Conservation (phyloP, 2,888 invertebrate species). For the Agriopis leucophaearia region DNA sequence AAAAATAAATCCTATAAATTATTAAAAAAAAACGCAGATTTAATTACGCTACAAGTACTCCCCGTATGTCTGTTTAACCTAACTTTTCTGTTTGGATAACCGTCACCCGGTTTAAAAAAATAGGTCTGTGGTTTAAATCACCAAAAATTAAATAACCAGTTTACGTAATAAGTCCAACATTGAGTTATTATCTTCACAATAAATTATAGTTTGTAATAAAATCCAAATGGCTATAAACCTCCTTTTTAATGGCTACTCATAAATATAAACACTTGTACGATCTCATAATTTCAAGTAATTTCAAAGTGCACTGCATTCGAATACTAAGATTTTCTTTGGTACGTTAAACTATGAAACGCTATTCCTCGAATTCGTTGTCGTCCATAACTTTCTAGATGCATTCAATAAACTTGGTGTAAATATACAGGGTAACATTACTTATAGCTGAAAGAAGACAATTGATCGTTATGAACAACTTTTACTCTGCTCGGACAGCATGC, state of each 20-base stretch:
- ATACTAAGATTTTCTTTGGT: not conserved
- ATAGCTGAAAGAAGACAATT: too few relatives aligned
- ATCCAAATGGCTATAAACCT: slow-evolving; percentile 14
- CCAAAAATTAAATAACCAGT: slow-evolving; percentile 7
- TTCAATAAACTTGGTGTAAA: not conserved
- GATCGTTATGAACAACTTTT: too few relatives aligned
- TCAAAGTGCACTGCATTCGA: not conserved
- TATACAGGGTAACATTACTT: not conserved
- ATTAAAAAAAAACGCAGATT: too few relatives aligned
- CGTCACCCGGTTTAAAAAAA: not conserved
- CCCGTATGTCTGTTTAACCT: not conserved
- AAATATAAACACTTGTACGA: slow-evolving; percentile 14
- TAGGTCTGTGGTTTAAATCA: too few relatives aligned
- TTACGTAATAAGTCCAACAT: slow-evolving; percentile 9
- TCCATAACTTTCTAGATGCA: slow-evolving; percentile 7
- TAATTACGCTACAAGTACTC: too few relatives aligned
- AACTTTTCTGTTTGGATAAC: too few relatives aligned
- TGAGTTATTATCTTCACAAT: slow-evolving; percentile 18
- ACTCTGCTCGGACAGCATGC: too few relatives aligned
- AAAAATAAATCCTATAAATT: too few relatives aligned
- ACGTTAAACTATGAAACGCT: not conserved
- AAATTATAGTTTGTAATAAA: slow-evolving; percentile 19
- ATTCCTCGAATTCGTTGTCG: slow-evolving; percentile 2
- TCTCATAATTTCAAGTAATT: slow-evolving; percentile 3
- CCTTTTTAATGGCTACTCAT: slow-evolving; percentile 13